Conservation (phyloP, 2,797 vertebrate genomes). For the Amniataba percoides region DNA sequence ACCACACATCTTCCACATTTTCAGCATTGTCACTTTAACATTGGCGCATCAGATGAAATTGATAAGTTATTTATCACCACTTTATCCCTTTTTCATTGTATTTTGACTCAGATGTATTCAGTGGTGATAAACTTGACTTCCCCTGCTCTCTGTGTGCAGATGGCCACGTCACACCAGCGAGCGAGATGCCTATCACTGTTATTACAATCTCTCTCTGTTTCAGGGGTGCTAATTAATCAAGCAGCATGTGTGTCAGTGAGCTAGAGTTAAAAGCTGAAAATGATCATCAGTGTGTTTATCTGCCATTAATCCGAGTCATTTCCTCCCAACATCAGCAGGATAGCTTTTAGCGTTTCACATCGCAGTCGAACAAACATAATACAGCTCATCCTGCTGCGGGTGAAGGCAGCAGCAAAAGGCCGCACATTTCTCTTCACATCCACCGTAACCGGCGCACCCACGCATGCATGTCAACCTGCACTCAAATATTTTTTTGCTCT, state of each 20-base stretch:
- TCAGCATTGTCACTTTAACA: neutral
- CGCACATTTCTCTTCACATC: slow-evolving; percentile 25
- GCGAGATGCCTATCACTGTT: slow-evolving; percentile 32
- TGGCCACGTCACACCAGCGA: neutral
- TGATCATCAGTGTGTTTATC: slow-evolving; percentile 59
- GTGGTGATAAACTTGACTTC: neutral
- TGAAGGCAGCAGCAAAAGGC: slow-evolving; percentile 16
- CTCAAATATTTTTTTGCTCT: slow-evolving; percentile 5
- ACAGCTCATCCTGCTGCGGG: slow-evolving; percentile 29
- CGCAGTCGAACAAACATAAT: slow-evolving; percentile 35
- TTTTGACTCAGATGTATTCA: slow-evolving; percentile 14
- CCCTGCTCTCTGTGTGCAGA: slow-evolving; percentile 24
- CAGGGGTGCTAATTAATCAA: slow-evolving; percentile 58
- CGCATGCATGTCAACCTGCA: slow-evolving; percentile 15
- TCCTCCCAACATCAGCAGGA: slow-evolving; percentile 46
- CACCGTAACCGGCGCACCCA: neutral
- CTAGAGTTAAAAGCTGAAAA: slow-evolving; percentile 60
- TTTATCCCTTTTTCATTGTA: neutral
- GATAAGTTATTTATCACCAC: neutral
- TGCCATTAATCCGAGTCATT: slow-evolving; percentile 62
- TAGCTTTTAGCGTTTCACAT: slow-evolving; percentile 48
- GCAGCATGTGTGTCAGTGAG: slow-evolving; percentile 44
- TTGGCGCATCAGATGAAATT: neutral
- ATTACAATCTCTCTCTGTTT: slow-evolving; percentile 35
- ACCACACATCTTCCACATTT: neutral